Percentiles rank a stretch among this genome's conserved stretches.
Evolutionary conservation across 2,113 vertebrate species (phyloP).

Genomic region (Hippocampus mohnikei): DNA sequence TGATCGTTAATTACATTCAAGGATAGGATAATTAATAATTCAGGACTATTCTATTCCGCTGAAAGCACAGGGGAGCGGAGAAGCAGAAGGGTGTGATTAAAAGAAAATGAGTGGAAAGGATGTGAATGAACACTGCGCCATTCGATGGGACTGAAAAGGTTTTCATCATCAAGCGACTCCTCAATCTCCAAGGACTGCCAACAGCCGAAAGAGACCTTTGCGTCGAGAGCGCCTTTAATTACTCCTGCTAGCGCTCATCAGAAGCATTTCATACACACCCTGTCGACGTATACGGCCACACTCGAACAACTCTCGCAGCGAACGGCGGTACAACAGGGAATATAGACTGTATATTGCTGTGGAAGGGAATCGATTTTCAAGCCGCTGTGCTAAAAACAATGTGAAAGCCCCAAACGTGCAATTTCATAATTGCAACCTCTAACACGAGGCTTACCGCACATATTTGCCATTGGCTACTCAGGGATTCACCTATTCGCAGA

Average conservation of each 20-base stretch:
- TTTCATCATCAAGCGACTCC: conserved; percentile 31
- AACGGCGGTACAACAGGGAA: neutral
- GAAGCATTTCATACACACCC: conserved; percentile 14
- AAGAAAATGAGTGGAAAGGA: conserved; percentile 30
- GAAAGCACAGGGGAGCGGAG: conserved; percentile 10
- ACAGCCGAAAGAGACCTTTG: conserved; percentile 17
- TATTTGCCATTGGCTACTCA: neutral
- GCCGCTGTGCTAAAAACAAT: neutral
- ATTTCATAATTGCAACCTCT: neutral
- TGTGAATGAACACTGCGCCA: conserved; percentile 24
- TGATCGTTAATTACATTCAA: conserved; percentile 28
- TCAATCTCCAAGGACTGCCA: conserved; percentile 15
- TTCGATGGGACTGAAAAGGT: conserved; percentile 35
- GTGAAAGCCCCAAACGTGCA: neutral
- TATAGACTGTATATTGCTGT: neutral
- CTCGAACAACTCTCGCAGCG: neutral
- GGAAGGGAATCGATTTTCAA: neutral
- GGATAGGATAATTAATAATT: conserved; percentile 31
- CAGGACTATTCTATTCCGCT: conserved; percentile 23
- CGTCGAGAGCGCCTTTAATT: conserved; percentile 37
- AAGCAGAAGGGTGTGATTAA: conserved; percentile 32
- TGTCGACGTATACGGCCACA: neutral
- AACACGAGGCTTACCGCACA: too few relatives aligned
- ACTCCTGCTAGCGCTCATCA: conserved; percentile 31
- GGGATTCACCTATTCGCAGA: too few relatives aligned